Conservation (phyloP, 1,140 invertebrate species). For the Sitodiplosis mosellana region DNA sequence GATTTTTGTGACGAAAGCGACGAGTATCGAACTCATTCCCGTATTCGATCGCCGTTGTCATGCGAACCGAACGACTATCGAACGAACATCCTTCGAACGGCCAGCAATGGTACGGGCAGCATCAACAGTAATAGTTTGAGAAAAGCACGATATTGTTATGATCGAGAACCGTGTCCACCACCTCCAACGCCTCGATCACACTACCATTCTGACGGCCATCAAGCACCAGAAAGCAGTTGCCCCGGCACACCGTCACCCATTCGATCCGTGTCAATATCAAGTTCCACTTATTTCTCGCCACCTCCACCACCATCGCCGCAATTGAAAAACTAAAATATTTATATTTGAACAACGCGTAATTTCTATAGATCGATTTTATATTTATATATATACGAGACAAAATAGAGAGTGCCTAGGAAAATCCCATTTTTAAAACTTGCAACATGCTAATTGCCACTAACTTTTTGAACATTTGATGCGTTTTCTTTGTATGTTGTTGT, state of each 20-base stretch:
- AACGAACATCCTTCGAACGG: background rate
- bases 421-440: too few species aligned
- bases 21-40: constrained; percentile 35
- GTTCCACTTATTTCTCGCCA: constrained; percentile 53
- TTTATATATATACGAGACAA: too few species aligned
- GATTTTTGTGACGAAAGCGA: constrained; percentile 84
- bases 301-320: constrained; percentile 50
- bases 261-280: constrained; percentile 30
- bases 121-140: background rate
- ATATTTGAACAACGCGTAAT: too few species aligned
- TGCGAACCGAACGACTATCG: background rate
- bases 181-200: constrained; percentile 68
- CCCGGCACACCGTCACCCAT: constrained; percentile 50
- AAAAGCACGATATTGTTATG: constrained; percentile 31
- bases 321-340: too few species aligned
- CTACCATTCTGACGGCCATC: constrained; percentile 42
- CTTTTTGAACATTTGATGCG: too few species aligned
- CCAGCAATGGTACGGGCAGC: background rate
- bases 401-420: too few species aligned
- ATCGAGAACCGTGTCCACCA: constrained; percentile 56
- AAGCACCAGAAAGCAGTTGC: constrained; percentile 38
- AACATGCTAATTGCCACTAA: too few species aligned
- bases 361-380: too few species aligned
- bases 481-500: too few species aligned
- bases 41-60: constrained; percentile 10